Conservation (phyloP, 2,113 vertebrate genomes). For the Hippocampus guttulatus region DNA sequence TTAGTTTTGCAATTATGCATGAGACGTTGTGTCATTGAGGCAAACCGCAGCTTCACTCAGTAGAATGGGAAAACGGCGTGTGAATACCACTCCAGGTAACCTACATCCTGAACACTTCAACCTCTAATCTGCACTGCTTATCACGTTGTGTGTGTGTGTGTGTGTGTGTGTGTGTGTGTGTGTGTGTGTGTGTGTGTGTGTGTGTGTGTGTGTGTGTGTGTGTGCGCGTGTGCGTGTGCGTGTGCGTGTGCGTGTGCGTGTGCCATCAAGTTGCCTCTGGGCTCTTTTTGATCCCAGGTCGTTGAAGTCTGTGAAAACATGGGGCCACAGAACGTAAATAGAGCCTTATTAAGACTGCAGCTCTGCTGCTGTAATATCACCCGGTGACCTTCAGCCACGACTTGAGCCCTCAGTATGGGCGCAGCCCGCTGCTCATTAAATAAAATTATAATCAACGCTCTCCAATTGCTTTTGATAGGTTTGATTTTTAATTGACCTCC, state of each 20-base stretch:
- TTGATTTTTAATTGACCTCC: conserved; percentile 15
- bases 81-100: background rate
- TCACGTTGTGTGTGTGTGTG: background rate
- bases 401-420: conserved; percentile 18
- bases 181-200: conserved; percentile 13
- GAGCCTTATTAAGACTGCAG: conserved; percentile 60
- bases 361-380: conserved; percentile 39
- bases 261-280: conserved; percentile 40
- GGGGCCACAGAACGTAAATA: conserved; percentile 62
- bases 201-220: background rate
- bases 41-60: too few species aligned
- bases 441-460: conserved; percentile 1
- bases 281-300: conserved; percentile 57
- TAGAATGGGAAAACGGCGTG: too few species aligned
- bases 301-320: conserved; percentile 59
- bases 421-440: conserved; percentile 27
- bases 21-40: background rate
- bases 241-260: conserved; percentile 5
- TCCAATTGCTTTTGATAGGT: background rate
- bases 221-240: background rate
- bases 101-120: conserved; percentile 30
- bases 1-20: background rate
- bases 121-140: conserved; percentile 18
- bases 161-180: conserved; percentile 1
- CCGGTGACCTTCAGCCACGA: conserved; percentile 37